Percentiles rank a stretch among this genome's conserved stretches.
These are phyloP conservation scores for Phanerotoma sp. DNA, from an alignment of 2,888 invertebrate genomes.

Conservation along the genomic window DNA sequence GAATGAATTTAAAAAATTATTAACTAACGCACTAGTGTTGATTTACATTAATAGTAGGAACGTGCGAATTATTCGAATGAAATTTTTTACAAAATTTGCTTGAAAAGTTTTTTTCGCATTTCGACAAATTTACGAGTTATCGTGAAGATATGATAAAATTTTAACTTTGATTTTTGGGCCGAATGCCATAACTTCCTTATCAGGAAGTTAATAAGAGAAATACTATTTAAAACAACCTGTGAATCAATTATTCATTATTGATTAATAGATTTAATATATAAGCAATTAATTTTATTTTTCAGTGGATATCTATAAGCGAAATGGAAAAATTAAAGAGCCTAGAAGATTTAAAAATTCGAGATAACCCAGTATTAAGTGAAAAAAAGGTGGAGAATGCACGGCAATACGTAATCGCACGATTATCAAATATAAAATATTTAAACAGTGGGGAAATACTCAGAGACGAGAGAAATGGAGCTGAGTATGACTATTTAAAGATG, in stretches of 20 bases:
- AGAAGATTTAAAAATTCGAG: slow-evolving; percentile 68
- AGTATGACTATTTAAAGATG: slow-evolving; percentile 87
- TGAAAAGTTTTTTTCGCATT: no score
- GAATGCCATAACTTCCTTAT: no score
- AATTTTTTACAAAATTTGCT: no score
- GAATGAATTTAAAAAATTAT: no score
- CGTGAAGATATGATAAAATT: no score
- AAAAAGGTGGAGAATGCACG: slow-evolving; percentile 72
- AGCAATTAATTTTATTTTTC: slow-evolving; percentile 46
- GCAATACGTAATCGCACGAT: slow-evolving; percentile 80
- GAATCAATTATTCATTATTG: slow-evolving; percentile 24
- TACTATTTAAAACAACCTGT: slow-evolving; percentile 11
- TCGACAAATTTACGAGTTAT: no score
- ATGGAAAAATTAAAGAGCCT: slow-evolving; percentile 74
- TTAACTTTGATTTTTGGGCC: no score
- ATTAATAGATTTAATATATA: background rate
- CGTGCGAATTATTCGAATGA: no score
- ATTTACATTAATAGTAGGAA: no score
- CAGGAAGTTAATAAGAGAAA: no score
- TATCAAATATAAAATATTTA: slow-evolving; percentile 70
- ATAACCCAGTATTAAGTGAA: slow-evolving; percentile 69
- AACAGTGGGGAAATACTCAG: slow-evolving; percentile 71
- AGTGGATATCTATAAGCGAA: slow-evolving; percentile 84
- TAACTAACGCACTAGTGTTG: no score
- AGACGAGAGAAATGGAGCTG: slow-evolving; percentile 80